These are phyloP conservation scores for Cyrtonyx montezumae DNA, from an alignment of 2,113 vertebrate species.

Conservation along the genomic window DNA sequence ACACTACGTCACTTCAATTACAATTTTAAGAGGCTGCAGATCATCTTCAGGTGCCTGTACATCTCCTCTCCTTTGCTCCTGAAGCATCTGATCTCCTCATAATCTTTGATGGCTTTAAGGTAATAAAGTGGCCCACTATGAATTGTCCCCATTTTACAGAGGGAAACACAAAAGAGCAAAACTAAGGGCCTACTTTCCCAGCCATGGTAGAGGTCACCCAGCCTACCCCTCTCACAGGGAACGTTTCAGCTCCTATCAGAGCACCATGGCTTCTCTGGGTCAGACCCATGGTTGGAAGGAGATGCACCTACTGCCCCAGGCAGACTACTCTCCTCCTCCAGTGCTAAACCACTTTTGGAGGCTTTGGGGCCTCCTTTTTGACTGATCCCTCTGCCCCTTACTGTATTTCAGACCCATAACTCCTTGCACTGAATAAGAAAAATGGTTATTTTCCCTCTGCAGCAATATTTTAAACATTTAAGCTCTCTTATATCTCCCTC, in stretches of 20 bases:
- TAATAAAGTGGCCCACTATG: background rate
- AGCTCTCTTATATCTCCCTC: background rate
- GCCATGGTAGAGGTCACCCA: background rate
- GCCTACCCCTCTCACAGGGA: background rate
- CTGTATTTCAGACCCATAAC: background rate
- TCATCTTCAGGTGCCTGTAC: background rate
- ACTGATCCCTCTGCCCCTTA: background rate
- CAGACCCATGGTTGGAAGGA: accelerated
- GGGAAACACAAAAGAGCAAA: background rate
- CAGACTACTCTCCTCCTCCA: background rate
- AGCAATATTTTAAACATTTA: background rate
- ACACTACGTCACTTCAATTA: background rate
- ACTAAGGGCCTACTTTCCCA: background rate
- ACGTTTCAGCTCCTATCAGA: background rate
- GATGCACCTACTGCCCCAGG: no score
- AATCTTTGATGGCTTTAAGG: slow-evolving; percentile 1
- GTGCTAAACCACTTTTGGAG: background rate
- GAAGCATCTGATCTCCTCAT: background rate
- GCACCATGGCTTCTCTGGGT: background rate
- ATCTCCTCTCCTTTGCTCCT: background rate
- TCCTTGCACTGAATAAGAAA: background rate
- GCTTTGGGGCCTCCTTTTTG: background rate
- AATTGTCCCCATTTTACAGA: background rate
- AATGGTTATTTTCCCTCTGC: background rate
- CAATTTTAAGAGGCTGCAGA: background rate